These are phyloP conservation scores for Neolamprologus longior DNA, from an alignment of 2,113 vertebrate species.

Conservation along the genomic window DNA sequence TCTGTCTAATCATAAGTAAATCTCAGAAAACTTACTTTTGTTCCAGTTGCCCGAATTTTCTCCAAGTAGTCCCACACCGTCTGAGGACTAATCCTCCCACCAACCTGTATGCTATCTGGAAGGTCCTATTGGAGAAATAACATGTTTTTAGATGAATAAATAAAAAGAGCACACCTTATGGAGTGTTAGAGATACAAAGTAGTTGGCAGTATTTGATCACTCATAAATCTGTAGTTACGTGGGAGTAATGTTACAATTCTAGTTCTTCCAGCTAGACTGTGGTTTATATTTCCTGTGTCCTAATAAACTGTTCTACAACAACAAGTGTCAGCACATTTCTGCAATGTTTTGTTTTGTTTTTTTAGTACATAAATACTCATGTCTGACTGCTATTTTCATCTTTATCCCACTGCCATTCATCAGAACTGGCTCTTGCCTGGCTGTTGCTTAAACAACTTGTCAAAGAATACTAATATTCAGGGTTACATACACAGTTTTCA, in stretches of 20 bases:
- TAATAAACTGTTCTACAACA: not conserved
- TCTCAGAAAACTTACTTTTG: conserved; percentile 76
- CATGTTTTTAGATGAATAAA: not conserved
- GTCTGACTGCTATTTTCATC: not conserved
- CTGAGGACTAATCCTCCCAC: conserved; percentile 94
- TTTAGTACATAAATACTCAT: not conserved
- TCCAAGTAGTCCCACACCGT: conserved; percentile 98
- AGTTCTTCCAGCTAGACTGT: not conserved
- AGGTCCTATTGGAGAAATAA: conserved; percentile 75
- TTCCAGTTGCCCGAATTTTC: conserved; percentile 96
- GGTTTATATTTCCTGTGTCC: not conserved
- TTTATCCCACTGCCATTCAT: not conserved
- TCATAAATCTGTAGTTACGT: not conserved
- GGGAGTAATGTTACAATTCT: not conserved
- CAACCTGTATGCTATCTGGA: conserved; percentile 93
- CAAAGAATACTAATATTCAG: not conserved
- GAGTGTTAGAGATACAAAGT: not conserved
- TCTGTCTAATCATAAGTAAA: not conserved
- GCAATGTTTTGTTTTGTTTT: not conserved
- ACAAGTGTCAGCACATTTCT: not conserved
- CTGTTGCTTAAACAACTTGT: not conserved
- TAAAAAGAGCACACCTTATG: not conserved
- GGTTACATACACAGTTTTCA: not conserved
- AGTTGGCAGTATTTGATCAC: not conserved
- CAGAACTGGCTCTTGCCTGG: not conserved